These are phyloP conservation scores for Cheumatopsyche charites DNA, from an alignment of 1,140 invertebrate genomes.

Conservation along the genomic window DNA sequence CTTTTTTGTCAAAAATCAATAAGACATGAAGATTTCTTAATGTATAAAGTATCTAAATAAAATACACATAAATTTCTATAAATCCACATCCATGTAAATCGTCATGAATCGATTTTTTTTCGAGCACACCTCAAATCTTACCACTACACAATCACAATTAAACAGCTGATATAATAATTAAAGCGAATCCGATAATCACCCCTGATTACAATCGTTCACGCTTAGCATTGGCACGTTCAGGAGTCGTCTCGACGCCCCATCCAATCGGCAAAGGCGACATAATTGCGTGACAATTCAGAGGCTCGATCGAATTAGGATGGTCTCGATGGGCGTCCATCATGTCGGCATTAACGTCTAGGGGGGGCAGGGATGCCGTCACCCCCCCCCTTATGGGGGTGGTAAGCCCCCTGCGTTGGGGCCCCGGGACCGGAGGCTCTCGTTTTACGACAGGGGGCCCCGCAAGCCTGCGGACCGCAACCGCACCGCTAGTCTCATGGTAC, in stretches of 20 bases:
- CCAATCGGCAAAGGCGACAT: constrained; percentile 16
- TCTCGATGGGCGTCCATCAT: constrained; percentile 1
- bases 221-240: background rate
- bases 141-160: too few species aligned
- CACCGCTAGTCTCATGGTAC: too few species aligned
- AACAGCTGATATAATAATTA: background rate
- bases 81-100: too few species aligned
- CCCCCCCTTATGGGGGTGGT: background rate
- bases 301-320: constrained; percentile 26
- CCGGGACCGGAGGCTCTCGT: constrained; percentile 1
- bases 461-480: background rate
- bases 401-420: background rate
- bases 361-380: background rate
- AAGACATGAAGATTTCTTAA: too few species aligned
- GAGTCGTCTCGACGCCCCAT: background rate
- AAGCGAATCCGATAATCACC: background rate
- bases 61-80: too few species aligned
- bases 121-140: too few species aligned
- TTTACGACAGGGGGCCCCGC: constrained; percentile 10
- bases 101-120: too few species aligned
- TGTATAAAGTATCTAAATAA: too few species aligned
- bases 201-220: background rate
- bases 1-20: too few species aligned
- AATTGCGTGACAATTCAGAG: constrained; percentile 31
- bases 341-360: background rate